Percentiles rank a stretch among this genome's conserved stretches.
phyloP scores from a whole-genome alignment of 2,888 invertebrate genomes.

The Plagiodera versicolora region DNA sequence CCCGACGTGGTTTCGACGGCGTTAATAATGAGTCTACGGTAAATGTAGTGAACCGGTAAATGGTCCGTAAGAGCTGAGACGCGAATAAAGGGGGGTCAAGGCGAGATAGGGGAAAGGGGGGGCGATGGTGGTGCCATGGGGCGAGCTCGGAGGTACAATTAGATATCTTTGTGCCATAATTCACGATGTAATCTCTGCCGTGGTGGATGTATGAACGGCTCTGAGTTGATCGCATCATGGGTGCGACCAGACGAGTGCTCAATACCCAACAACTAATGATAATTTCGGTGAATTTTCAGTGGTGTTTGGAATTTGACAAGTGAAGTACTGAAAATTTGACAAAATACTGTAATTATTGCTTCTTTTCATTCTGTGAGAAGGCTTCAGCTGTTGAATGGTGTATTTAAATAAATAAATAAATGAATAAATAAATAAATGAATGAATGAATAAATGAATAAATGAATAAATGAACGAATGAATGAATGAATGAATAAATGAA shows the following conservation, averaged over 20 bases:
- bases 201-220: conserved; percentile 17
- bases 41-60: conserved; percentile 56
- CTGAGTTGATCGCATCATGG: background rate
- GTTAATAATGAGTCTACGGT: conserved; percentile 52
- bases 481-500: no score
- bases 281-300: no score
- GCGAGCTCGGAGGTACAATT: no score
- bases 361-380: no score
- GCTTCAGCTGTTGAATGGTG: no score
- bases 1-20: conserved; percentile 35
- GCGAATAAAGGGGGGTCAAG: conserved; percentile 47
- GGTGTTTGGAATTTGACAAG: no score
- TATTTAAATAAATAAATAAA: no score
- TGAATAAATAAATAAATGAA: no score
- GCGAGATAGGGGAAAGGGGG: conserved; percentile 40
- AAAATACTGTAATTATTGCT: no score
- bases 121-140: conserved; percentile 29
- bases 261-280: background rate
- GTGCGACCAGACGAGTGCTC: background rate
- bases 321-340: no score
- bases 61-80: conserved; percentile 51
- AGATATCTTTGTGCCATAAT: conserved; percentile 61
- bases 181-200: conserved; percentile 61
- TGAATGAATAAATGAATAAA: no score
- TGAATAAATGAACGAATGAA: no score